Percentiles rank a stretch among this genome's conserved stretches.
Evolutionary conservation across 2,888 invertebrate genomes (phyloP).

Genomic region (Busseola fusca): DNA sequence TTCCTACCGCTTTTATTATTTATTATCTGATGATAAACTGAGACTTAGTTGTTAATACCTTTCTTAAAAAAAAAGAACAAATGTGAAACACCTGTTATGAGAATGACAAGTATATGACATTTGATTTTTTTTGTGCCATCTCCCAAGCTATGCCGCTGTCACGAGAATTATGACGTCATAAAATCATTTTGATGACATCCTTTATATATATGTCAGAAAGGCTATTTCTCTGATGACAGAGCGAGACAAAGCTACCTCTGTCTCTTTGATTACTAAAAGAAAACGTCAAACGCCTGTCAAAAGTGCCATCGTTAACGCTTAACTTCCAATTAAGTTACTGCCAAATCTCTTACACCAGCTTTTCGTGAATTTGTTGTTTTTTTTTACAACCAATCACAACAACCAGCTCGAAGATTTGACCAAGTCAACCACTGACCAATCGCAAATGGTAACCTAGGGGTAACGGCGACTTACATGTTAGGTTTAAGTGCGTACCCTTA

Average conservation of each 20-base stretch:
- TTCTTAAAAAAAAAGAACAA: background rate
- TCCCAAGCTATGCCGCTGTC: no score
- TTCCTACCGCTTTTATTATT: background rate
- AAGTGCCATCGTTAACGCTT: background rate
- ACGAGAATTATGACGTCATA: background rate
- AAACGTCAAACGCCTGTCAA: background rate
- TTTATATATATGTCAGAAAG: background rate
- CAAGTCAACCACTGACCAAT: background rate
- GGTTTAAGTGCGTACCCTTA: background rate
- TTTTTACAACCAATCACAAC: slow-evolving; percentile 4
- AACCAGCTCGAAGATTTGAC: background rate
- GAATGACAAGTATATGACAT: no score
- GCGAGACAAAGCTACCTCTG: background rate
- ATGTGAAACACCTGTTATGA: background rate
- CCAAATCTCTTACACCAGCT: background rate
- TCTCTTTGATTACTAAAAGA: background rate
- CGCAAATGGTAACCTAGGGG: background rate
- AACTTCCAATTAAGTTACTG: background rate
- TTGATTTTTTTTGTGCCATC: background rate
- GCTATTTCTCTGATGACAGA: background rate
- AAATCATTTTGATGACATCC: no score
- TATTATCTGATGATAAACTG: background rate
- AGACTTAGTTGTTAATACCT: background rate
- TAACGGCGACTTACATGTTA: no score
- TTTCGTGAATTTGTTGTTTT: slow-evolving; percentile 21